A percentile compares a stretch with the other conserved stretches of the same genome.
phyloP scores from a whole-genome alignment of 2,888 invertebrate species.

The Drosophila greeni region DNA sequence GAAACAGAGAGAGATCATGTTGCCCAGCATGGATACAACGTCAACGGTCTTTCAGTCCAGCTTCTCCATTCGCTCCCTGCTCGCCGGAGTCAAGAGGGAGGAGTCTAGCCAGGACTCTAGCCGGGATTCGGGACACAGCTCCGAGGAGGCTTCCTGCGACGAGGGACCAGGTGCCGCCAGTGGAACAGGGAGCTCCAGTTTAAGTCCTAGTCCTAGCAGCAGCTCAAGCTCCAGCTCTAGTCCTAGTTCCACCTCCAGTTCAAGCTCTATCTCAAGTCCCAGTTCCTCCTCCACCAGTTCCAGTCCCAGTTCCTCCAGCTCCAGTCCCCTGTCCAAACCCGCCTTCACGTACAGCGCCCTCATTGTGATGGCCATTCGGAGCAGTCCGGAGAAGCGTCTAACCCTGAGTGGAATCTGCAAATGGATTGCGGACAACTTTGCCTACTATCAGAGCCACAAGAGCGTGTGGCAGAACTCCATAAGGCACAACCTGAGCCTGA shows the following conservation, averaged over 20 bases:
- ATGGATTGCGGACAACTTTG: constrained; percentile 97
- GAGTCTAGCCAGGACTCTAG: too few species aligned
- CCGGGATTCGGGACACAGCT: constrained; percentile 42
- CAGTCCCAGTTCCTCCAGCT: background rate
- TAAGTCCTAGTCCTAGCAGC: background rate
- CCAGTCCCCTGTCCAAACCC: constrained; percentile 82
- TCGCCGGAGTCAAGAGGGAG: constrained; percentile 37
- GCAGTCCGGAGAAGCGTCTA: constrained; percentile 92
- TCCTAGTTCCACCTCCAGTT: background rate
- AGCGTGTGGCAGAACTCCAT: constrained; percentile 99
- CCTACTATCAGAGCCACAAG: constrained; percentile 97
- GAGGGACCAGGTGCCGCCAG: constrained; percentile 14
- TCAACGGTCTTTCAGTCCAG: constrained; percentile 63
- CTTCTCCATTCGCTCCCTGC: constrained; percentile 69
- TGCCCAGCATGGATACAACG: constrained; percentile 72
- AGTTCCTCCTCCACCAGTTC: background rate
- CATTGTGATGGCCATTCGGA: constrained; percentile 98
- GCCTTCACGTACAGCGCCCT: constrained; percentile 98
- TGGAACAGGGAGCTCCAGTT: background rate
- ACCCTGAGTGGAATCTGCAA: constrained; percentile 97
- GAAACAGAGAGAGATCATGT: background rate
- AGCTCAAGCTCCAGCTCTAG: too few species aligned
- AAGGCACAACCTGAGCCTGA: constrained; percentile 80
- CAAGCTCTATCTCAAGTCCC: background rate
- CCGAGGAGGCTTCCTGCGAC: constrained; percentile 53